Evolutionary conservation across 2,888 invertebrate genomes (phyloP), one percentile per base, ranked within the genome.

Genomic region (Dascillus cervinus): DNA sequence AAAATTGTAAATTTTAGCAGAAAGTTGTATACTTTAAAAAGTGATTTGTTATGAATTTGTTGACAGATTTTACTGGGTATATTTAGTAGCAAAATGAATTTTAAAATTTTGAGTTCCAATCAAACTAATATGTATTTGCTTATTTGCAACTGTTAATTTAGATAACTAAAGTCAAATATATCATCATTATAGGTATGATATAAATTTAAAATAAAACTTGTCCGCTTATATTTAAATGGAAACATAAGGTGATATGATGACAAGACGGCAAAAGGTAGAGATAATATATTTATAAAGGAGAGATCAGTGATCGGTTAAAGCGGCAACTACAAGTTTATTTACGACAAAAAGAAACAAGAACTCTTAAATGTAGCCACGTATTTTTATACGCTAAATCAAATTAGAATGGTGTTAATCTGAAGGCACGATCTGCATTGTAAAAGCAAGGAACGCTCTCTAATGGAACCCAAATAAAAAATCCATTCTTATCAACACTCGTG

Each of bases 241-340:
- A 38, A 30, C 31, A 32, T 34, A 36, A 40, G 36, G 37, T 32
- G 42, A 44, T 35, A 46, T 35, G 42, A 31, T 41, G 37, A 42
- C 37, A 41, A 29, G 30, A 35, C 29, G 30, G 35, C 39, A 32
- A 39, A 38, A 41, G 39, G 24, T 25, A 34, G 24, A 42, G 39
- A 41, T 46, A 40, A 41, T 40, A 44, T 44, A 46, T 46, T n/a
- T n/a, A n/a, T n/a, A n/a, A n/a, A n/a, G 39, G 41, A 43, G 45
- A 47, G 49, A 49, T 46, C 47, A 50, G 42, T 40, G 47, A 44
- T 49, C 50, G 46, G 39, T 45, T 47, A 45, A 49, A 43, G 50
- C 44, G 42, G 44, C 45, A 50, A 49, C 47, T 47, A 44, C 43
- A 44, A 41, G 35, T 46, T 45, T 46, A 49, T 50, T 50, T 48